A percentile compares a stretch with the other conserved stretches of the same genome.
Conservation (phyloP, 2,888 invertebrate genomes). For the Selenia dentaria region DNA sequence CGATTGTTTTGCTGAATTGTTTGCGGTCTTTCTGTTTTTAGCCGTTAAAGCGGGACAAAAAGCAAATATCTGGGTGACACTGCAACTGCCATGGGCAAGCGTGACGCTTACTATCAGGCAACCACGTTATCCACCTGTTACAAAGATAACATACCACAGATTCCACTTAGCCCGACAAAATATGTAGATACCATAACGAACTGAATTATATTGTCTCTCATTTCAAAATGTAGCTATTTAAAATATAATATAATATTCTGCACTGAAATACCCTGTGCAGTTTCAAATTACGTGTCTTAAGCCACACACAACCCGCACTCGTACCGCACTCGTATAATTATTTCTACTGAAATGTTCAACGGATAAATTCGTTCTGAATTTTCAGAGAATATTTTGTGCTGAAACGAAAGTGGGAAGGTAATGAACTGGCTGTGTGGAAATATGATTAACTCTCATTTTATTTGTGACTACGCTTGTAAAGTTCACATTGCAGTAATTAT, state of each 20-base stretch:
- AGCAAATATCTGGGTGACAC: too few relatives aligned
- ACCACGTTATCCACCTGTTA: too few relatives aligned
- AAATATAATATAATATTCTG: constrained; percentile 15
- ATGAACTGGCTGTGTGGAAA: constrained; percentile 10
- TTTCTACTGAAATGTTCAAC: constrained; percentile 24
- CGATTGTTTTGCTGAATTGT: too few relatives aligned
- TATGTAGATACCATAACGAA: too few relatives aligned
- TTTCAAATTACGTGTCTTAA: constrained; percentile 31
- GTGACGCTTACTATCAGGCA: too few relatives aligned
- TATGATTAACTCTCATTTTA: constrained; percentile 3
- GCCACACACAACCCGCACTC: constrained; percentile 15
- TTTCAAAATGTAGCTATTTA: constrained; percentile 10
- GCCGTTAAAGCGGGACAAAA: too few relatives aligned
- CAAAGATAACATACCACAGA: too few relatives aligned
- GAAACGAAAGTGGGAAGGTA: constrained; percentile 4
- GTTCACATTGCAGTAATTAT: too few relatives aligned
- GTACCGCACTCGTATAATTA: constrained; percentile 26
- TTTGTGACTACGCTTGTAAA: not conserved
- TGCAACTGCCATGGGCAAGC: too few relatives aligned
- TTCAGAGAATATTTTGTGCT: constrained; percentile 14
- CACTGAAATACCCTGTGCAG: constrained; percentile 21
- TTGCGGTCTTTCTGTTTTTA: too few relatives aligned
- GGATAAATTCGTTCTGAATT: constrained; percentile 7
- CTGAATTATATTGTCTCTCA: not conserved
- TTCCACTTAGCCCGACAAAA: too few relatives aligned